Evolutionary conservation across 2,113 vertebrate genomes (phyloP).

Genomic region (Vidua chalybeata): DNA sequence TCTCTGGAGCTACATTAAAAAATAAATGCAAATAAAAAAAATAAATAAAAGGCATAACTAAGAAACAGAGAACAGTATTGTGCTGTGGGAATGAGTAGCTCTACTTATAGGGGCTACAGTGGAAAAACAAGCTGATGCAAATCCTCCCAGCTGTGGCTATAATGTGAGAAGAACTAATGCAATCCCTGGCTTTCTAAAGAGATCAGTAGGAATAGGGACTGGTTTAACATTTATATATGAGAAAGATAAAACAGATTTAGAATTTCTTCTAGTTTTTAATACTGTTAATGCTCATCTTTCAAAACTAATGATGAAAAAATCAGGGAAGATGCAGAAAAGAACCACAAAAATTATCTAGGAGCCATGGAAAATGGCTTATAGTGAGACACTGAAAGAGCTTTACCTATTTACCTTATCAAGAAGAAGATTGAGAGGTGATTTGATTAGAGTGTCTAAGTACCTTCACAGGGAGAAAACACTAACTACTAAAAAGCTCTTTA

Average conservation of each 20-base stretch:
- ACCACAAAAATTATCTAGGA: not conserved
- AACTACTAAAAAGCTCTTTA: conserved; percentile 63
- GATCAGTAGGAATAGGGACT: not conserved
- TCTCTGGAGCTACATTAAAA: not conserved
- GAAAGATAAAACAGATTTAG: conserved; percentile 1
- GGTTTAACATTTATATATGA: not conserved
- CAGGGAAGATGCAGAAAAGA: conserved; percentile 1
- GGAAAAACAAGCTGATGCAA: not conserved
- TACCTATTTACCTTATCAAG: conserved; percentile 52
- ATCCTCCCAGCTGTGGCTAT: not conserved
- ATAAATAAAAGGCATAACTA: not conserved
- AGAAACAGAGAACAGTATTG: not conserved
- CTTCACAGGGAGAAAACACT: conserved; percentile 48
- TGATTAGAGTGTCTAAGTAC: conserved; percentile 55
- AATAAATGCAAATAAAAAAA: not conserved
- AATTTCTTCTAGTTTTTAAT: not conserved
- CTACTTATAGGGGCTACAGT: not conserved
- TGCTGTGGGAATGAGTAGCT: not conserved
- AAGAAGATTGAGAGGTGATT: conserved; percentile 51
- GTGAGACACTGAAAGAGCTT: not conserved
- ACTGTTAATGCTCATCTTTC: not conserved
- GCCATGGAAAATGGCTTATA: conserved; percentile 16
- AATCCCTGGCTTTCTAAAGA: not conserved
- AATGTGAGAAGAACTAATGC: not conserved
- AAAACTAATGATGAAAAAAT: conserved; percentile 2